phyloP scores from a whole-genome alignment of 2,888 invertebrate genomes.

The Xanthostigma xanthostigma region DNA sequence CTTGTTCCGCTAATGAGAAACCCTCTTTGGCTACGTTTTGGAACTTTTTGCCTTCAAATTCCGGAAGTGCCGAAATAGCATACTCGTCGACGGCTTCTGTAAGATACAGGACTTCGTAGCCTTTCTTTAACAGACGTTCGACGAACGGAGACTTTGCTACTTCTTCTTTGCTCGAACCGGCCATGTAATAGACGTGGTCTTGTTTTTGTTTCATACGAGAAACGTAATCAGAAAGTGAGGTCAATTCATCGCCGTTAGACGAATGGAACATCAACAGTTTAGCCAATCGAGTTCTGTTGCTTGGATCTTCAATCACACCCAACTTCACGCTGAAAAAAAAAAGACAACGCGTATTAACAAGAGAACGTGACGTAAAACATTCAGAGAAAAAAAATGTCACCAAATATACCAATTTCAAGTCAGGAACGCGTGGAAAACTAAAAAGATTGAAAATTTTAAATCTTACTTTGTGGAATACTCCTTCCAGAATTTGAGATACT shows the following conservation, averaged over 20 bases:
- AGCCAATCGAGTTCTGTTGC: conserved; percentile 88
- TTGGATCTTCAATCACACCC: conserved; percentile 95
- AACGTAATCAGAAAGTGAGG: conserved; percentile 78
- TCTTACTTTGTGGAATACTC: conserved; percentile 86
- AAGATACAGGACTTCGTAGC: conserved; percentile 88
- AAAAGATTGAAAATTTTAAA: not conserved
- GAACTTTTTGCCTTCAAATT: conserved; percentile 98
- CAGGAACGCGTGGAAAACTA: not conserved
- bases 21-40: conserved; percentile 99
- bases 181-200: conserved; percentile 91
- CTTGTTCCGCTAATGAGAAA: conserved; percentile 64
- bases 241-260: conserved; percentile 51
- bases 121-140: conserved; percentile 80
- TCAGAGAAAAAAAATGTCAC: no score
- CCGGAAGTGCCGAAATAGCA: conserved; percentile 87
- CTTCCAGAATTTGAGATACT: conserved; percentile 93
- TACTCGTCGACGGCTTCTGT: conserved; percentile 98
- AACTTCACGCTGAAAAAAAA: conserved; percentile 58
- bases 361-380: no score
- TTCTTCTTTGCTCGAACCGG: conserved; percentile 74
- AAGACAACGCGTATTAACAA: not conserved
- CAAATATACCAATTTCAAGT: no score
- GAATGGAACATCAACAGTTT: conserved; percentile 86
- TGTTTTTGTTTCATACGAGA: conserved; percentile 91
- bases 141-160: conserved; percentile 89